Conservation (phyloP, 2,113 vertebrate species). For the Aplodontia rufa region DNA sequence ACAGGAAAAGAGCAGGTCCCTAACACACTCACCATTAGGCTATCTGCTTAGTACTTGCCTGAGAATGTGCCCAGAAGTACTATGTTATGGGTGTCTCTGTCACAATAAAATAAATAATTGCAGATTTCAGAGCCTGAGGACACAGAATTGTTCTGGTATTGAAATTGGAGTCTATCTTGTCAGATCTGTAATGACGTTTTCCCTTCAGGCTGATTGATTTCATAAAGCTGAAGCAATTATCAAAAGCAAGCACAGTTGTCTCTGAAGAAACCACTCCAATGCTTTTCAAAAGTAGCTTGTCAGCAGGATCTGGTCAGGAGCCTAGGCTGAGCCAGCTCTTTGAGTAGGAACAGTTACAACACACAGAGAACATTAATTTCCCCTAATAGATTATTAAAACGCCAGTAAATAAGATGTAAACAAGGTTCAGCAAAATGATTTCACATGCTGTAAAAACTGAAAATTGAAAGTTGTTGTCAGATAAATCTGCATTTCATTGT, state of each 20-base stretch:
- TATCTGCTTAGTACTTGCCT: conserved; percentile 57
- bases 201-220: conserved; percentile 74
- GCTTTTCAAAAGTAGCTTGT: conserved; percentile 61
- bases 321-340: conserved; percentile 42
- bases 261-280: conserved; percentile 36
- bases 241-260: conserved; percentile 69
- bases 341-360: conserved; percentile 51
- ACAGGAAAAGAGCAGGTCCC: conserved; percentile 56
- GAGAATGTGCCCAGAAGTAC: conserved; percentile 45
- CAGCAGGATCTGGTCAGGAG: conserved; percentile 48
- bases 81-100: conserved; percentile 42
- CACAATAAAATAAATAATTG: conserved; percentile 73
- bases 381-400: conserved; percentile 50
- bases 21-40: conserved; percentile 59
- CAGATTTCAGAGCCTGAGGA: conserved; percentile 58
- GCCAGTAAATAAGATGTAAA: conserved; percentile 58
- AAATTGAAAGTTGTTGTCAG: conserved; percentile 46
- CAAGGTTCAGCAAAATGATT: conserved; percentile 67
- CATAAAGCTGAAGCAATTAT: conserved; percentile 76
- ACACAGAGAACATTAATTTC: conserved; percentile 2
- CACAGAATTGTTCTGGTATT: conserved; percentile 64
- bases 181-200: conserved; percentile 74
- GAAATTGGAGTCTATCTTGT: conserved; percentile 66
- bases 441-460: conserved; percentile 38
- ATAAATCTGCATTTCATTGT: conserved; percentile 51